Evolutionary conservation across 2,113 vertebrate species (phyloP).

Genomic region (Scomber colias): DNA sequence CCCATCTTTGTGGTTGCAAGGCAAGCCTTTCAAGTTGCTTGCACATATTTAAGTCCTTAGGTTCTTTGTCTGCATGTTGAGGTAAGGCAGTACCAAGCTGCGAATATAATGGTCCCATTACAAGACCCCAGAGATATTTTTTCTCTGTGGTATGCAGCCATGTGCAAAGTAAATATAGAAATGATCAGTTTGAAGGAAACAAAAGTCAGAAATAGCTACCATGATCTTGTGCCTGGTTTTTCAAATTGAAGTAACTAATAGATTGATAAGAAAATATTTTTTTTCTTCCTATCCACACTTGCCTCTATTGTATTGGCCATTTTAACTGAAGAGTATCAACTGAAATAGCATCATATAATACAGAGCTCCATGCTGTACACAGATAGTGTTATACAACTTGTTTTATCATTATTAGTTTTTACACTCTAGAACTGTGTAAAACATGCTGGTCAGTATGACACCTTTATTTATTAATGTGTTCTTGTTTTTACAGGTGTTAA

Average conservation of each 20-base stretch:
- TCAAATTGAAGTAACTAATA: slow-evolving; percentile 9
- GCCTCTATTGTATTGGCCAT: slow-evolving; percentile 1
- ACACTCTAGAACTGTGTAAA: slow-evolving; percentile 30
- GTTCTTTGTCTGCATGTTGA: slow-evolving; percentile 79
- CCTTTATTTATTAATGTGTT: slow-evolving; percentile 75
- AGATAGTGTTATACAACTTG: slow-evolving; percentile 22
- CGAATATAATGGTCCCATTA: slow-evolving; percentile 79
- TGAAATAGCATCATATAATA: slow-evolving; percentile 29
- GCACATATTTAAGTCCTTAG: slow-evolving; percentile 80
- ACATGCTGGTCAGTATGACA: slow-evolving; percentile 40
- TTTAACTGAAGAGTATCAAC: slow-evolving; percentile 19
- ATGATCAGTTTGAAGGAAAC: slow-evolving; percentile 46
- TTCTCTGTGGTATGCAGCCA: slow-evolving; percentile 45
- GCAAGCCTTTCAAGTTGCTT: slow-evolving; percentile 81
- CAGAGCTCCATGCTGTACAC: neutral
- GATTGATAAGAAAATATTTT: neutral
- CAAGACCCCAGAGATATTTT: slow-evolving; percentile 61
- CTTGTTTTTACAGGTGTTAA: slow-evolving; percentile 90
- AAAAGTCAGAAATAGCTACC: slow-evolving; percentile 48
- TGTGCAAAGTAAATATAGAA: slow-evolving; percentile 71
- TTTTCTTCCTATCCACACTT: neutral
- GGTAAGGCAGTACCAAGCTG: slow-evolving; percentile 69
- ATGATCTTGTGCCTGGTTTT: slow-evolving; percentile 5
- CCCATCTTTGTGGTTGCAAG: slow-evolving; percentile 81
- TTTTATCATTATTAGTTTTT: slow-evolving; percentile 27